These are phyloP conservation scores for Drosophila carrolli DNA, from an alignment of 1,140 invertebrate species.

Conservation along the genomic window DNA sequence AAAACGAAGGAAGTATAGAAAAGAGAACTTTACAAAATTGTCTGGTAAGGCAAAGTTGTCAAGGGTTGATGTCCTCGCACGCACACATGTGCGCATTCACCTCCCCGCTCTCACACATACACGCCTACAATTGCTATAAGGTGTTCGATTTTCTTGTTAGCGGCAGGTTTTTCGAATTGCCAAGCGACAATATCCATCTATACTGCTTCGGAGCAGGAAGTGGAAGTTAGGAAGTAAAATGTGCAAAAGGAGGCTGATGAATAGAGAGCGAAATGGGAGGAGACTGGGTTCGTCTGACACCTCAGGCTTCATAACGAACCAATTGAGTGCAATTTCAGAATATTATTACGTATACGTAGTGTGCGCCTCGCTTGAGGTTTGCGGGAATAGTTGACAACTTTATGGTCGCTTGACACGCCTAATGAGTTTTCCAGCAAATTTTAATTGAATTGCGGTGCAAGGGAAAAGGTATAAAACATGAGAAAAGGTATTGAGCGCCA, in stretches of 20 bases:
- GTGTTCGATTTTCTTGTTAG: conserved; percentile 52
- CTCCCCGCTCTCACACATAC: neutral
- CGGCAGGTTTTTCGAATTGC: conserved; percentile 61
- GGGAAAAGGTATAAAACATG: conserved; percentile 10
- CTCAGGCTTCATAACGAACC: conserved; percentile 68
- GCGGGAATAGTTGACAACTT: conserved; percentile 57
- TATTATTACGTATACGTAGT: conserved; percentile 71
- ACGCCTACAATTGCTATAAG: conserved; percentile 40
- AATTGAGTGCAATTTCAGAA: conserved; percentile 76
- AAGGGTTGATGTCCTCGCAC: conserved; percentile 55
- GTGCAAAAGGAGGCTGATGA: conserved; percentile 10
- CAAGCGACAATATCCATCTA: conserved; percentile 69
- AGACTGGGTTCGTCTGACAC: conserved; percentile 31
- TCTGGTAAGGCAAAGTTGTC: conserved; percentile 64
- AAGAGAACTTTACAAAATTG: conserved; percentile 70
- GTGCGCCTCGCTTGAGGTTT: conserved; percentile 29
- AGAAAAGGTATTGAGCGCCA: neutral
- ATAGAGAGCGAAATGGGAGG: neutral
- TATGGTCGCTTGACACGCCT: conserved; percentile 67
- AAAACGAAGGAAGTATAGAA: conserved; percentile 25
- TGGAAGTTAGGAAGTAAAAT: conserved; percentile 7
- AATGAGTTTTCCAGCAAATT: conserved; percentile 64
- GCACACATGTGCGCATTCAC: conserved; percentile 14
- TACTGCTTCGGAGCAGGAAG: conserved; percentile 28
- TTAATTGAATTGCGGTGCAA: conserved; percentile 60